These are phyloP conservation scores for Trachelus stipa DNA, from an alignment of 2,888 invertebrate genomes.

Conservation along the genomic window DNA sequence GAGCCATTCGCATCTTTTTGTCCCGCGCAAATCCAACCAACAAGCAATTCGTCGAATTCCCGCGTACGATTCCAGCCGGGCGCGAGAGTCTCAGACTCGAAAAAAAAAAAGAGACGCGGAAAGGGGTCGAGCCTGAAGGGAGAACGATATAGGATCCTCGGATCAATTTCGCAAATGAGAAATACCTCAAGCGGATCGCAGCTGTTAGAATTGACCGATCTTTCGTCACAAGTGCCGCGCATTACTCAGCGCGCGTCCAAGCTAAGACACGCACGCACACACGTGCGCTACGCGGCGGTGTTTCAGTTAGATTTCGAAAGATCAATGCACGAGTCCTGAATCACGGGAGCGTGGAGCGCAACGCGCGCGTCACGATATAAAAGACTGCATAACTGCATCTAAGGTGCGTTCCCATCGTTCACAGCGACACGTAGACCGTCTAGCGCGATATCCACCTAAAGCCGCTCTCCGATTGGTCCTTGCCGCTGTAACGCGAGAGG, in stretches of 20 bases:
- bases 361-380: conserved; percentile 34
- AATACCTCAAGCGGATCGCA: not conserved
- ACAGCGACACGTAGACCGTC: conserved; percentile 6
- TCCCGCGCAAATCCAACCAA: not conserved
- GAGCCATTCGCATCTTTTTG: not conserved
- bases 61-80: not conserved
- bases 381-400: conserved; percentile 42
- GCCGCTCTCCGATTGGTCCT: conserved; percentile 30
- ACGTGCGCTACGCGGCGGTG: not conserved
- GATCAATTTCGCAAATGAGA: not conserved
- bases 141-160: not conserved
- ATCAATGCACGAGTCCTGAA: conserved; percentile 31
- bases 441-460: conserved; percentile 7
- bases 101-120: not conserved
- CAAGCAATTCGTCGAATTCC: not conserved
- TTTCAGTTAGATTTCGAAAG: conserved; percentile 13
- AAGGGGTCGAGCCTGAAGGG: not conserved
- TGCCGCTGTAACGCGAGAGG: conserved; percentile 28
- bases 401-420: conserved; percentile 39
- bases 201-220: not conserved
- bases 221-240: not conserved
- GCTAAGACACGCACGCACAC: not conserved
- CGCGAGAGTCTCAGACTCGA: not conserved
- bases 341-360: conserved; percentile 34
- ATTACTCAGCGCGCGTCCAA: not conserved